Conservation (phyloP, 2,797 vertebrate species). For the Poecilia gillii region DNA sequence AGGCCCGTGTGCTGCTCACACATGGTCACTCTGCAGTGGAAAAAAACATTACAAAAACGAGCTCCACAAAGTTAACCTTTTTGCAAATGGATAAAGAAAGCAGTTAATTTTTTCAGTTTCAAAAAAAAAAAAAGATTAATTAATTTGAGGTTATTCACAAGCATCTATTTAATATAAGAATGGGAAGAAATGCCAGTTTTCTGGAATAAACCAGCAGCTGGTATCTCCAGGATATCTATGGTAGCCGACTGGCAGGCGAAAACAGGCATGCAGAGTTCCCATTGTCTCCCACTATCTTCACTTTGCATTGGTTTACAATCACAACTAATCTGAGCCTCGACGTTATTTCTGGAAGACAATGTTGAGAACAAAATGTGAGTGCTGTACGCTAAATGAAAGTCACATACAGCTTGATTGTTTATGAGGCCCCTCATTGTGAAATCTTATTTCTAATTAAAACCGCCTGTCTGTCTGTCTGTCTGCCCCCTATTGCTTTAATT, state of each 20-base stretch:
- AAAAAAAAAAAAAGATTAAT: neutral
- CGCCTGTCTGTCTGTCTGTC: neutral
- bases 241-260: neutral
- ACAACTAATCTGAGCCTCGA: neutral
- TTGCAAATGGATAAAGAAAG: neutral
- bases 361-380: neutral
- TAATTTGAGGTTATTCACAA: neutral
- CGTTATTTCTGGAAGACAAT: slow-evolving; percentile 10
- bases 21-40: neutral
- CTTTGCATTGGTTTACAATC: slow-evolving; percentile 4
- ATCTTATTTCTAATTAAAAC: slow-evolving; percentile 12
- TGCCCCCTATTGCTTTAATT: neutral
- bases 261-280: neutral
- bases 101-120: neutral
- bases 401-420: slow-evolving; percentile 8
- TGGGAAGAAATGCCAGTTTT: neutral
- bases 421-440: slow-evolving; percentile 11
- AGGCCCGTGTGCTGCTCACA: neutral
- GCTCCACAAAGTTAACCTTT: neutral
- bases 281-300: slow-evolving; percentile 9
- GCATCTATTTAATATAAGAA: neutral
- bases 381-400: neutral
- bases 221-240: neutral
- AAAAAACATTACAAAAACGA: neutral
- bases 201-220: neutral